Percentiles rank a stretch among this genome's conserved stretches.
These are phyloP conservation scores for Python bivittatus DNA, from an alignment of 2,113 vertebrate species.

Conservation along the genomic window DNA sequence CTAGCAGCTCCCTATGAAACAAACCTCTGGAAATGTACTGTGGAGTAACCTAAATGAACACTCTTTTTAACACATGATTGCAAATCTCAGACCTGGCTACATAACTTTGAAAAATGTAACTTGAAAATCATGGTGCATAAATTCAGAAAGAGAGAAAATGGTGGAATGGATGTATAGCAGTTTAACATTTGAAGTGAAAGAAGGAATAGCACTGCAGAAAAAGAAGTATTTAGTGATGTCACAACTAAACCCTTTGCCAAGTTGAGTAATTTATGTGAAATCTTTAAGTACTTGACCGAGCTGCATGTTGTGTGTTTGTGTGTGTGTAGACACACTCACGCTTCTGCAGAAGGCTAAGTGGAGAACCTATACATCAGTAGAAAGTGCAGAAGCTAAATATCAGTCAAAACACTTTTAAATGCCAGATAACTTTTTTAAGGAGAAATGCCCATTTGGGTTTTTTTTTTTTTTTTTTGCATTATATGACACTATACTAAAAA, in stretches of 20 bases:
- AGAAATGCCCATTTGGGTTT: background rate
- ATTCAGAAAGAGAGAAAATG: background rate
- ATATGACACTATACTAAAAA: background rate
- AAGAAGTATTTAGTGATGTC: background rate
- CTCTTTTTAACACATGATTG: background rate
- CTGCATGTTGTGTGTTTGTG: background rate
- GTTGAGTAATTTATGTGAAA: background rate
- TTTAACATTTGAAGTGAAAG: background rate
- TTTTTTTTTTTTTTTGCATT: background rate
- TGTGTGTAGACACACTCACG: too few relatives aligned
- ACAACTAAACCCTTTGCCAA: background rate
- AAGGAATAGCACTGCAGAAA: background rate
- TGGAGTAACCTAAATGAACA: background rate
- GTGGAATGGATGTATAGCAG: background rate
- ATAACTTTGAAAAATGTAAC: background rate
- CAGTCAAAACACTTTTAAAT: constrained; percentile 6
- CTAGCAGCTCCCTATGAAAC: background rate
- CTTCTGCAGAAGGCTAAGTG: background rate
- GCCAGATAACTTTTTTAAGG: background rate
- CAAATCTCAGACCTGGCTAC: background rate
- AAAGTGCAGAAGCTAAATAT: background rate
- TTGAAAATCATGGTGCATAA: background rate
- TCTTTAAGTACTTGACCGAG: background rate
- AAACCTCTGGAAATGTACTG: background rate
- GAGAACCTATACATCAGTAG: background rate